Conservation (phyloP, 2,113 vertebrate genomes). For the Octodon degus region DNA sequence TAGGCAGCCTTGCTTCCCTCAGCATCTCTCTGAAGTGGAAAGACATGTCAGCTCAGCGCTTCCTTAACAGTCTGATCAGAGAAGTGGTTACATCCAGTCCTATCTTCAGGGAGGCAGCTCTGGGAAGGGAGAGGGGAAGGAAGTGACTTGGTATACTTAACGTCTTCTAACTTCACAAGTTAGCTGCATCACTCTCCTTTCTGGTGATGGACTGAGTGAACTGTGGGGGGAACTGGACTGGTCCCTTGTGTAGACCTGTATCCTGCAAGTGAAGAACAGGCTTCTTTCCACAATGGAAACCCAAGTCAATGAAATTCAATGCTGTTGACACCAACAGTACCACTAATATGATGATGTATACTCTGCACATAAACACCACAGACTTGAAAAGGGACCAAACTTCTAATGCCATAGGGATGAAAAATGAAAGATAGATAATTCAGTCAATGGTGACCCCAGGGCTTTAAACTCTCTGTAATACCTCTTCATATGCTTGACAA, state of each 20-base stretch:
- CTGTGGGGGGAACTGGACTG: neutral
- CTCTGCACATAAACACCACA: neutral
- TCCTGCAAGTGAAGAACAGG: neutral
- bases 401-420: no score
- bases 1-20: neutral
- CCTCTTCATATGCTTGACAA: neutral
- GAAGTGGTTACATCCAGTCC: neutral
- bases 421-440: neutral
- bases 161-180: neutral
- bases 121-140: neutral
- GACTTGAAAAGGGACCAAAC: neutral
- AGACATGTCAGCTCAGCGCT: neutral
- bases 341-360: neutral
- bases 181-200: neutral
- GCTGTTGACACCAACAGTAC: fast-evolving
- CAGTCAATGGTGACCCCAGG: fast-evolving
- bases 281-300: neutral
- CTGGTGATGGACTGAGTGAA: neutral
- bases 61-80: no score
- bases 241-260: neutral
- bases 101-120: neutral
- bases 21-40: fast-evolving
- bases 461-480: neutral
- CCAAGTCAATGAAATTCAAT: neutral
- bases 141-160: neutral